phyloP scores from a whole-genome alignment of 2,888 invertebrate genomes.

The Megalurothrips usitatus region DNA sequence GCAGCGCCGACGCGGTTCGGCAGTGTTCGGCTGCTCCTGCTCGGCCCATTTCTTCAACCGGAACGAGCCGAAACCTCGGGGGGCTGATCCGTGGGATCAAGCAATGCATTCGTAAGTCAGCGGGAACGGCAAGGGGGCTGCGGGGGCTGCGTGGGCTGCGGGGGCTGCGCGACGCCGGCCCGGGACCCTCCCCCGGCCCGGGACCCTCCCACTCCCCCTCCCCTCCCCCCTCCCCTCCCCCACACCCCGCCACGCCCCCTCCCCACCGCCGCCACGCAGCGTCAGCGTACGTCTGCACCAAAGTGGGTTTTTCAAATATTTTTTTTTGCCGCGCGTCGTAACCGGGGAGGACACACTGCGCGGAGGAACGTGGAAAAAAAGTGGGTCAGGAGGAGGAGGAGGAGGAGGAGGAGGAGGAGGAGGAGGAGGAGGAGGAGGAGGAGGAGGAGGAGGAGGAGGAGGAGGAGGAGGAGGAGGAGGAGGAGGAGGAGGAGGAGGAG shows the following conservation, averaged over 20 bases:
- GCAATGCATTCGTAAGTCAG: slow-evolving; percentile 24
- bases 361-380: neutral
- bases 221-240: neutral
- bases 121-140: neutral
- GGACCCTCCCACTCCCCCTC: neutral
- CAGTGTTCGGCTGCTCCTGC: neutral
- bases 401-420: neutral
- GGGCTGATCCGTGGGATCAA: slow-evolving; percentile 20
- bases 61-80: slow-evolving; percentile 6
- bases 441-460: neutral
- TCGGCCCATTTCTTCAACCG: neutral
- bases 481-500: neutral
- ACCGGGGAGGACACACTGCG: too few species aligned
- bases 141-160: neutral
- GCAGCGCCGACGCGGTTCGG: too few species aligned
- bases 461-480: neutral
- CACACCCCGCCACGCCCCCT: neutral
- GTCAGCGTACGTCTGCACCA: too few species aligned
- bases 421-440: neutral
- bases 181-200: neutral
- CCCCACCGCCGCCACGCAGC: neutral
- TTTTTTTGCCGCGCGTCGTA: too few species aligned
- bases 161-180: neutral
- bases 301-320: too few species aligned
- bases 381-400: neutral